phyloP scores from a whole-genome alignment of 2,797 vertebrate species.

The Typhlichthys eigenmanni region DNA sequence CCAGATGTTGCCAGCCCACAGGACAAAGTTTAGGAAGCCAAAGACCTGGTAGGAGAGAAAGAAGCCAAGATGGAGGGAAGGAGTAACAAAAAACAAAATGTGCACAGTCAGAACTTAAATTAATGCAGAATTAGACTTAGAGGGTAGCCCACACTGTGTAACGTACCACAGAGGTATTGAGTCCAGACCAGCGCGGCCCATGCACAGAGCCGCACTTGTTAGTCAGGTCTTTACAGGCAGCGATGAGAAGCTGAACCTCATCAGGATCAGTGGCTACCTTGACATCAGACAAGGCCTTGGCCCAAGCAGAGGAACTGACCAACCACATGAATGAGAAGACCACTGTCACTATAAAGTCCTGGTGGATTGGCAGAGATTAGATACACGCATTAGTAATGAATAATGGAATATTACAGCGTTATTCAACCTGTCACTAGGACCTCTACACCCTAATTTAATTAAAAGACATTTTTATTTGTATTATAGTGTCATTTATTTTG shows the following conservation, averaged over 20 bases:
- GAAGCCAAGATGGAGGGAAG: not conserved
- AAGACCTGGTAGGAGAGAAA: conserved; percentile 80
- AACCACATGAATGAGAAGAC: conserved; percentile 98
- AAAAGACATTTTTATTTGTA: no score
- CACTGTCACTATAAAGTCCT: conserved; percentile 97
- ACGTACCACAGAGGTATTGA: conserved; percentile 98
- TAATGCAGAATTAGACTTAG: no score
- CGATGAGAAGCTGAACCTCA: conserved; percentile 88
- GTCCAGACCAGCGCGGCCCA: conserved; percentile 91
- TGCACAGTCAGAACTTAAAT: no score
- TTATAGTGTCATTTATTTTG: not conserved
- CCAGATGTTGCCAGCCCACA: conserved; percentile 99
- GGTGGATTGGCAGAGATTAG: conserved; percentile 27
- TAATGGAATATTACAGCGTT: not conserved
- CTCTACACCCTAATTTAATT: no score
- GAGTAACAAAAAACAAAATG: no score
- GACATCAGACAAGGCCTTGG: conserved; percentile 95
- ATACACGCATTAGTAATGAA: not conserved
- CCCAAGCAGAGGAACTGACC: conserved; percentile 96
- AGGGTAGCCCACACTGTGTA: not conserved
- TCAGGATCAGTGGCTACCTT: conserved; percentile 91
- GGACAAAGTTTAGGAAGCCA: conserved; percentile 96
- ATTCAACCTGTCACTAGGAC: no score
- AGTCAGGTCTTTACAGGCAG: conserved; percentile 89
- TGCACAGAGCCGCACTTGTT: conserved; percentile 90